Percentiles rank a stretch among this genome's conserved stretches.
Conservation (phyloP, 2,113 vertebrate genomes). For the Cyanistes caeruleus region DNA sequence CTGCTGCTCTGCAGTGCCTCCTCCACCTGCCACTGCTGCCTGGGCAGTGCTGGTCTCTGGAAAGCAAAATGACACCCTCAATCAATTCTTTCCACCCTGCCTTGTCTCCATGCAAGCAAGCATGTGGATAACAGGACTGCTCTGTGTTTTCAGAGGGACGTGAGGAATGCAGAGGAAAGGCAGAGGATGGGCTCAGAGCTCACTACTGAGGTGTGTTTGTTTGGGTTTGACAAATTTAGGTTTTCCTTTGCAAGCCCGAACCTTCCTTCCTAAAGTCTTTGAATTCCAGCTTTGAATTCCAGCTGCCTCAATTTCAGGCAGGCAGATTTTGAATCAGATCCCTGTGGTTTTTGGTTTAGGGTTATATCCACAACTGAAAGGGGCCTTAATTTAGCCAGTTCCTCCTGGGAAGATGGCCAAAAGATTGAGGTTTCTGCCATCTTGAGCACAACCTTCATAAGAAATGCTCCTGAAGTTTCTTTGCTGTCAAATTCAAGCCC, state of each 20-base stretch:
- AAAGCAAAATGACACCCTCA: background rate
- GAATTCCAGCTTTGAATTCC: slow-evolving; percentile 44
- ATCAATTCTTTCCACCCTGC: background rate
- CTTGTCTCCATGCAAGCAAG: background rate
- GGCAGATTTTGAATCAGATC: slow-evolving; percentile 43
- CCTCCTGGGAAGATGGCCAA: slow-evolving; percentile 52
- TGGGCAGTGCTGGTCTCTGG: background rate
- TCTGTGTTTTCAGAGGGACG: background rate
- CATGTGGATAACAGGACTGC: background rate
- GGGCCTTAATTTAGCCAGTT: slow-evolving; percentile 60
- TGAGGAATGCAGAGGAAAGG: background rate
- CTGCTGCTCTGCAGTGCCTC: background rate
- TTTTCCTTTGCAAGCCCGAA: background rate
- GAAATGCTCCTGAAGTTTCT: slow-evolving; percentile 12
- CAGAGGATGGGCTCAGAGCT: background rate
- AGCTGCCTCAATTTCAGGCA: slow-evolving; percentile 25
- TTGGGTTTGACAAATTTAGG: slow-evolving; percentile 26
- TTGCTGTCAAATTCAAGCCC: slow-evolving; percentile 25
- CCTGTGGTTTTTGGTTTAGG: slow-evolving; percentile 62
- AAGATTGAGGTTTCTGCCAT: slow-evolving; percentile 60
- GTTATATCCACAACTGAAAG: slow-evolving; percentile 62
- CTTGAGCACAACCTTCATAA: slow-evolving; percentile 15
- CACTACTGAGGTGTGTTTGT: background rate
- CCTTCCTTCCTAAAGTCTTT: slow-evolving; percentile 25
- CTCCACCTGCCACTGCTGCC: background rate